These are phyloP conservation scores for Graptemys geographica DNA, from an alignment of 2,797 vertebrate species.

Conservation along the genomic window DNA sequence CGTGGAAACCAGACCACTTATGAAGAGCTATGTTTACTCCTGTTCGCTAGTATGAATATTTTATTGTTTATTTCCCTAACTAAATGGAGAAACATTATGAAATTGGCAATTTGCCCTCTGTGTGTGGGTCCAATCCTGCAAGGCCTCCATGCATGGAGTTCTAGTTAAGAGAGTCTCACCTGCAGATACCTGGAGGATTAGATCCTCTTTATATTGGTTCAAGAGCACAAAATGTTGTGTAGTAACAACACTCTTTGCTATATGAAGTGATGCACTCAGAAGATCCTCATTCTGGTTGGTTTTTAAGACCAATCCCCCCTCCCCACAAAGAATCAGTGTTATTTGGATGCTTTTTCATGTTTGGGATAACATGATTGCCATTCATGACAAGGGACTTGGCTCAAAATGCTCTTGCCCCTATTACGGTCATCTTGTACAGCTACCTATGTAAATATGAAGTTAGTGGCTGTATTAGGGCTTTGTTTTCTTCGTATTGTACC, in stretches of 20 bases:
- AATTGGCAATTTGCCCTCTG: neutral
- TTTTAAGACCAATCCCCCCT: too few species aligned
- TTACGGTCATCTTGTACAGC: accelerated
- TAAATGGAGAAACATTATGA: neutral
- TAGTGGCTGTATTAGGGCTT: neutral
- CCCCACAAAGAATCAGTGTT: neutral
- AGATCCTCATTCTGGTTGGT: too few species aligned
- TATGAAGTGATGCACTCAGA: too few species aligned
- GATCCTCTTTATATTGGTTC: neutral
- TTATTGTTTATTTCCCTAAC: neutral
- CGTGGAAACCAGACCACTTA: neutral
- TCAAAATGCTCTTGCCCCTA: neutral
- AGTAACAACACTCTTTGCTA: too few species aligned
- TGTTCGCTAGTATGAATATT: neutral
- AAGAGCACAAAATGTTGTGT: too few species aligned
- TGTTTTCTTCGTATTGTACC: neutral
- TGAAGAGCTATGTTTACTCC: neutral
- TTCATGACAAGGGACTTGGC: neutral
- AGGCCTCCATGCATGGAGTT: neutral
- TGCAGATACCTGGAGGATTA: neutral
- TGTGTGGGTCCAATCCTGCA: neutral
- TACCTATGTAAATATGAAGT: neutral
- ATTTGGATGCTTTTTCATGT: neutral
- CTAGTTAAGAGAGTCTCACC: neutral
- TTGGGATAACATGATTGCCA: neutral